These are phyloP conservation scores for Lemur catta DNA, from an alignment of 2,797 vertebrate species.

Conservation along the genomic window DNA sequence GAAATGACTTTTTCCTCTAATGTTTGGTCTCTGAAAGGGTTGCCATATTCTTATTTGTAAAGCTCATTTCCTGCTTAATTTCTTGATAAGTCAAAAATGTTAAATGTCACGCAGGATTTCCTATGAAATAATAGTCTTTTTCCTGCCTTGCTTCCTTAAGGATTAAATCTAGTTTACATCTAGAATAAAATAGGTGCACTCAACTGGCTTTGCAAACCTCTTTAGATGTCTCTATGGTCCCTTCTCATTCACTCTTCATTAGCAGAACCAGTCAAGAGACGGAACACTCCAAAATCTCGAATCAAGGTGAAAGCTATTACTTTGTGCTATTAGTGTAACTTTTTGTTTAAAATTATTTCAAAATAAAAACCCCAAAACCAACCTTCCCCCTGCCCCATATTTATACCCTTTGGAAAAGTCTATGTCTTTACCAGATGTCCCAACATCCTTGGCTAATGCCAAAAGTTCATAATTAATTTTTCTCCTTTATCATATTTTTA, in stretches of 20 bases:
- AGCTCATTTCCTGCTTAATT: neutral
- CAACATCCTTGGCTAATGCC: neutral
- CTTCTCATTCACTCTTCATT: neutral
- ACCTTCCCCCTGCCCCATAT: neutral
- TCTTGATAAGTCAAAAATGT: neutral
- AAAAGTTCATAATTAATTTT: neutral
- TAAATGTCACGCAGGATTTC: neutral
- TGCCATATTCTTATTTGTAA: neutral
- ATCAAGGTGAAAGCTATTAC: neutral
- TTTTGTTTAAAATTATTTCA: conserved; percentile 5
- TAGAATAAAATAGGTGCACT: neutral
- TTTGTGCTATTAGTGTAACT: neutral
- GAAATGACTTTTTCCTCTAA: neutral
- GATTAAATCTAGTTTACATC: neutral
- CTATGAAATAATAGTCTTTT: neutral
- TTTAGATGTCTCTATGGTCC: neutral
- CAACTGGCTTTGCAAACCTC: neutral
- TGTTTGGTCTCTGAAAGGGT: neutral
- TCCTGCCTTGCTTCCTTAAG: neutral
- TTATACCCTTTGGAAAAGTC: neutral
- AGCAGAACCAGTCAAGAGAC: neutral
- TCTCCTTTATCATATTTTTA: neutral
- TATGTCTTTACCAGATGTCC: neutral
- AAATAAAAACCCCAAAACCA: neutral
- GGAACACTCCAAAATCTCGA: neutral